Evolutionary conservation across 2,888 invertebrate genomes (phyloP).

Genomic region (Polyploca ridens): DNA sequence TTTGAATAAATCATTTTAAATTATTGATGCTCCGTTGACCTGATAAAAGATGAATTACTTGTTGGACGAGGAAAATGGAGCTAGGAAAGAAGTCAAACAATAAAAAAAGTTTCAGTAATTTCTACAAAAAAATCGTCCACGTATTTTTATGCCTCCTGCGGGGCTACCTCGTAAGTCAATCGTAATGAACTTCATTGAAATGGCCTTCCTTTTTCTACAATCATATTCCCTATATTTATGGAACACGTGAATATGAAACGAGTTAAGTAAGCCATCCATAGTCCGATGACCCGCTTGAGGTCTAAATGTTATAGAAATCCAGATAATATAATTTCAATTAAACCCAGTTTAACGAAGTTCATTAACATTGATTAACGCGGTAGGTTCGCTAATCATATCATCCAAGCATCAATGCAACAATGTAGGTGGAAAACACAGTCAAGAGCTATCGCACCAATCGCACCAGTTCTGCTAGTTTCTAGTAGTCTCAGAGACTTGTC

Average conservation of each 20-base stretch:
- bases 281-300: no score
- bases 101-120: not conserved
- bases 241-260: no score
- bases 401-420: not conserved
- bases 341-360: no score
- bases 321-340: no score
- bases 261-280: no score
- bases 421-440: not conserved
- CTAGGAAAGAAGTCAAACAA: not conserved
- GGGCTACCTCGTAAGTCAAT: no score
- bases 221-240: no score
- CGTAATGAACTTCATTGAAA: no score
- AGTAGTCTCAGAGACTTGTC: not conserved
- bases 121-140: not conserved
- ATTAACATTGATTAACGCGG: no score
- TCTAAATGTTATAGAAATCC: no score
- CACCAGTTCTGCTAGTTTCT: constrained; percentile 7
- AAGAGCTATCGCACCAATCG: not conserved
- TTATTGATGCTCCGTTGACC: constrained; percentile 9
- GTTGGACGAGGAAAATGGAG: not conserved
- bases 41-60: not conserved
- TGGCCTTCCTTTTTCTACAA: no score
- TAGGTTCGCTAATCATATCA: not conserved
- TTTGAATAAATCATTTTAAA: constrained; percentile 6
- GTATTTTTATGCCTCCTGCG: no score